These are phyloP conservation scores for Drepana falcataria DNA, from an alignment of 2,888 invertebrate genomes.

Conservation along the genomic window DNA sequence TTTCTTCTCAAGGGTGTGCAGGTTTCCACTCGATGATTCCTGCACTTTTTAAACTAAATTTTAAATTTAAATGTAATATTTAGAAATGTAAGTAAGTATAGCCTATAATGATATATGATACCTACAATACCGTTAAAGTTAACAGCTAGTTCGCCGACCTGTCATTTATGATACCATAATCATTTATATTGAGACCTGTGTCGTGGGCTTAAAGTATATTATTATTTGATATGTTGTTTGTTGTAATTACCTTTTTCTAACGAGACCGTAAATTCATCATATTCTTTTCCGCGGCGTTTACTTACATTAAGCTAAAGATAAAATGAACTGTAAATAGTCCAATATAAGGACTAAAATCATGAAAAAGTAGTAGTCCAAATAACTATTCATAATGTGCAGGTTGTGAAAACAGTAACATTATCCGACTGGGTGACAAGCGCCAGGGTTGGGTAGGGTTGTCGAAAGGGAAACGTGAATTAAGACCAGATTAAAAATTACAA, in stretches of 20 bases:
- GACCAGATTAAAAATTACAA: too few relatives aligned
- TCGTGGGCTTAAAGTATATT: background rate
- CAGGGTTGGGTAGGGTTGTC: slow-evolving; percentile 37
- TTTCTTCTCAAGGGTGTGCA: too few relatives aligned
- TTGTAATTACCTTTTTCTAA: background rate
- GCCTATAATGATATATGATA: background rate
- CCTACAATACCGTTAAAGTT: slow-evolving; percentile 7
- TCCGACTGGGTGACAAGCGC: slow-evolving; percentile 42
- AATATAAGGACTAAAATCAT: slow-evolving; percentile 4
- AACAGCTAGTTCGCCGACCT: background rate
- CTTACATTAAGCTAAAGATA: background rate
- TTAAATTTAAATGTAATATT: too few relatives aligned
- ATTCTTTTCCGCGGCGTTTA: too few relatives aligned
- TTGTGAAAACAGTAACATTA: slow-evolving; percentile 64
- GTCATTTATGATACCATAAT: background rate
- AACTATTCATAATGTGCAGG: slow-evolving; percentile 49
- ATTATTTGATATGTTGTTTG: background rate
- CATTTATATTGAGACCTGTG: background rate
- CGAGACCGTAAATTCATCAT: background rate
- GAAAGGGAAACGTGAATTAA: slow-evolving; percentile 41
- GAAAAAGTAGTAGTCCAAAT: slow-evolving; percentile 25
- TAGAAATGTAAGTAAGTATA: too few relatives aligned
- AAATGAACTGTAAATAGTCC: background rate
- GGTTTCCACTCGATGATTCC: too few relatives aligned
- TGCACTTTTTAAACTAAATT: too few relatives aligned